phyloP scores from a whole-genome alignment of 1,140 invertebrate genomes.

The Drosophila miranda region DNA sequence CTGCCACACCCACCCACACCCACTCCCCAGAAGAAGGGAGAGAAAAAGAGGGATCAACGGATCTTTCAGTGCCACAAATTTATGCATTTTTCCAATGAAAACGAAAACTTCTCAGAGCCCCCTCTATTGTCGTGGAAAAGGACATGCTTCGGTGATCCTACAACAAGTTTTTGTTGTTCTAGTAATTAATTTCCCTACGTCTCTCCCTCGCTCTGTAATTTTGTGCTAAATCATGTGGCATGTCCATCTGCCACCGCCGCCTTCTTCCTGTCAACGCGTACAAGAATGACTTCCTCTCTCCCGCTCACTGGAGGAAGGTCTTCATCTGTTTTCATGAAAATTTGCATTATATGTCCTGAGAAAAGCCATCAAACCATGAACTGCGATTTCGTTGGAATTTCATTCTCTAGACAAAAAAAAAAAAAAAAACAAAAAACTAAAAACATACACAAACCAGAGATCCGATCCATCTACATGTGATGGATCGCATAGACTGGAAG shows the following conservation, averaged over 20 bases:
- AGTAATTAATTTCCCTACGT: conserved; percentile 65
- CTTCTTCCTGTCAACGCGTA: conserved; percentile 55
- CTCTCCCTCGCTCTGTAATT: conserved; percentile 37
- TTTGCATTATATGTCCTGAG: conserved; percentile 70
- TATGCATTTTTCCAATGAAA: conserved; percentile 67
- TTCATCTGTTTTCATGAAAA: conserved; percentile 35
- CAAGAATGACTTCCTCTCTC: conserved; percentile 51
- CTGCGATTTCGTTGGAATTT: conserved; percentile 70
- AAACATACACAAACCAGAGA: too few species aligned
- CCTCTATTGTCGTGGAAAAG: conserved; percentile 28
- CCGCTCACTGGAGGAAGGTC: too few species aligned
- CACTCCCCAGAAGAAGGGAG: too few species aligned
- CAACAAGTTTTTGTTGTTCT: conserved; percentile 6
- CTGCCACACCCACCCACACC: too few species aligned
- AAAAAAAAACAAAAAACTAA: too few species aligned
- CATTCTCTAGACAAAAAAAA: not conserved
- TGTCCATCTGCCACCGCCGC: conserved; percentile 39
- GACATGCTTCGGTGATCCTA: conserved; percentile 64
- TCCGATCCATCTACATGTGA: conserved; percentile 17
- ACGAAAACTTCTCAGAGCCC: conserved; percentile 54
- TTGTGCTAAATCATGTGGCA: conserved; percentile 64
- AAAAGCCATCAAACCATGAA: conserved; percentile 69
- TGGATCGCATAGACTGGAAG: conserved; percentile 49
- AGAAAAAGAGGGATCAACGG: too few species aligned
- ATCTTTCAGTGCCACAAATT: conserved; percentile 28